phyloP scores from a whole-genome alignment of 1,140 invertebrate species.

The Drosophila suzukii region DNA sequence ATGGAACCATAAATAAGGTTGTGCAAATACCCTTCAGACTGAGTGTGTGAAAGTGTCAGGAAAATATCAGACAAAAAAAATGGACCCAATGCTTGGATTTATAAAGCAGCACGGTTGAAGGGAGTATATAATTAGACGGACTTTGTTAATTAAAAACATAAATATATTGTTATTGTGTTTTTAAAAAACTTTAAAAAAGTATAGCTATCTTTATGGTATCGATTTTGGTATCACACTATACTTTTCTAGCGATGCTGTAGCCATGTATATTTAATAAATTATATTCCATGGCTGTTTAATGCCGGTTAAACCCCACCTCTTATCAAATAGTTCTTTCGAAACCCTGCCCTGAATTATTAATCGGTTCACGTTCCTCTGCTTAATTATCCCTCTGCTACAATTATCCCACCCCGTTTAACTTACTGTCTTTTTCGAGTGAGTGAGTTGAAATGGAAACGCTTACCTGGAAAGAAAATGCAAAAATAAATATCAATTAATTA shows the following conservation, averaged over 20 bases:
- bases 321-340: background rate
- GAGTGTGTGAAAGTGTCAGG: constrained; percentile 3
- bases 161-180: too few relatives aligned
- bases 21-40: constrained; percentile 30
- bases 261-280: background rate
- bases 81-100: too few relatives aligned
- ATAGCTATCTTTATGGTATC: too few relatives aligned
- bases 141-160: too few relatives aligned
- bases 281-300: too few relatives aligned
- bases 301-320: background rate
- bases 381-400: constrained; percentile 5
- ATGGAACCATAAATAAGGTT: constrained; percentile 52
- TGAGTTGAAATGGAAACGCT: constrained; percentile 50
- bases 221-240: too few relatives aligned
- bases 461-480: constrained; percentile 69
- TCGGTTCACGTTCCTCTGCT: background rate
- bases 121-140: too few relatives aligned
- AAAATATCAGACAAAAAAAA: background rate
- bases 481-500: constrained; percentile 64
- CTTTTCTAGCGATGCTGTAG: too few relatives aligned
- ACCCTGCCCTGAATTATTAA: background rate
- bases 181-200: too few relatives aligned
- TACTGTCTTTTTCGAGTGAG: constrained; percentile 22
- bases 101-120: too few relatives aligned
- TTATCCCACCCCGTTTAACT: constrained; percentile 27